phyloP scores from a whole-genome alignment of 1,140 invertebrate genomes.

The Lepidurus packardi region DNA sequence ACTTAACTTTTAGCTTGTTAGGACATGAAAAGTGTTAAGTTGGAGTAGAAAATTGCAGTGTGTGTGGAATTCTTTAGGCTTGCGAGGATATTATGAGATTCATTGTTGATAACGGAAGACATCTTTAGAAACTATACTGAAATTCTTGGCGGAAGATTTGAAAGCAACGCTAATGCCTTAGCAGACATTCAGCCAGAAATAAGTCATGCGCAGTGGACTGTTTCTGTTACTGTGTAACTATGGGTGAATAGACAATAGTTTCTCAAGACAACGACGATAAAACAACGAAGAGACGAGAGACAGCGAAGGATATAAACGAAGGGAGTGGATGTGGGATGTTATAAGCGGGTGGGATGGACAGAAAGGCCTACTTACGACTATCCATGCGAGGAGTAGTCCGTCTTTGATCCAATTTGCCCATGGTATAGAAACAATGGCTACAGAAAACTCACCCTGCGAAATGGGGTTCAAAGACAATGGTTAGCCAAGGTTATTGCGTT shows the following conservation, averaged over 20 bases:
- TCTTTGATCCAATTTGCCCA: constrained; percentile 33
- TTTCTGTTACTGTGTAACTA: background rate
- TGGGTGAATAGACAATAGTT: background rate
- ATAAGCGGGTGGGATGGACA: background rate
- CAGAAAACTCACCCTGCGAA: constrained; percentile 2
- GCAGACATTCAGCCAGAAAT: background rate
- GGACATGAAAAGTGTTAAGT: too few relatives aligned
- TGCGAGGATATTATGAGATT: too few relatives aligned
- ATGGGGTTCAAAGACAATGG: constrained; percentile 10
- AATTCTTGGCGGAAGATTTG: background rate
- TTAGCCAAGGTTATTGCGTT: constrained; percentile 15
- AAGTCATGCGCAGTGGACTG: background rate
- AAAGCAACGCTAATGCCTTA: background rate
- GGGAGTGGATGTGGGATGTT: background rate
- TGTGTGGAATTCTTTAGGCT: too few relatives aligned
- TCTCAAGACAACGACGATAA: background rate
- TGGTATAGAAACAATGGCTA: constrained; percentile 22
- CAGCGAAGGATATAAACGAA: background rate
- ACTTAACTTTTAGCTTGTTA: too few relatives aligned
- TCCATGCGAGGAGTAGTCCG: constrained; percentile 27
- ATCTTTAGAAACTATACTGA: background rate
- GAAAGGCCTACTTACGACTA: constrained; percentile 34
- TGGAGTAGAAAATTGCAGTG: too few relatives aligned
- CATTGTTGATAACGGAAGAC: too few relatives aligned
- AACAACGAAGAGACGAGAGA: background rate